These are phyloP conservation scores for Pogonocherus hispidulus DNA, from an alignment of 2,888 invertebrate genomes.

Conservation along the genomic window DNA sequence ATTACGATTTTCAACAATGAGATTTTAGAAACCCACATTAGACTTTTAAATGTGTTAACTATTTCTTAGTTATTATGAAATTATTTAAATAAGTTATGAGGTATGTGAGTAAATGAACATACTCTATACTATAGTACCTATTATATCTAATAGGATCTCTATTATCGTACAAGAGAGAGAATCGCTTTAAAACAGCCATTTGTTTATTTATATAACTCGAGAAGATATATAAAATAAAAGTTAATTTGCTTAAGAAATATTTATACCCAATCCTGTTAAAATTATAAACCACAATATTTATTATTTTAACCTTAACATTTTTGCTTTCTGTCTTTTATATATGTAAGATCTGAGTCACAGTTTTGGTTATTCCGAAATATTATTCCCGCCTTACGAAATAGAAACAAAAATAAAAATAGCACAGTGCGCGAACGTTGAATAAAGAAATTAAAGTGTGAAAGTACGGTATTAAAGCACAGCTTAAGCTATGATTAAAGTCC, in stretches of 20 bases:
- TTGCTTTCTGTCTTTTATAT: neutral
- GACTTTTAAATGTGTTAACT: neutral
- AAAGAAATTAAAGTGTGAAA: neutral
- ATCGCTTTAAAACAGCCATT: no score
- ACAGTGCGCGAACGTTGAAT: neutral
- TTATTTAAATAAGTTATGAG: no score
- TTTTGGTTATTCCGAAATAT: neutral
- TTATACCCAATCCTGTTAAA: slow-evolving; percentile 1
- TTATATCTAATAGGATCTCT: no score
- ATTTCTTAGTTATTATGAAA: no score
- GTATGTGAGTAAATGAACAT: no score
- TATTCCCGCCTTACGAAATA: neutral
- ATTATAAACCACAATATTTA: slow-evolving; percentile 16
- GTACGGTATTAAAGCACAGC: neutral
- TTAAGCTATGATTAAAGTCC: neutral
- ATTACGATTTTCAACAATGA: slow-evolving; percentile 30
- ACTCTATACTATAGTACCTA: no score
- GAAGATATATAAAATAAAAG: slow-evolving; percentile 3
- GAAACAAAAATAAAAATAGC: neutral
- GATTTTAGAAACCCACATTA: neutral
- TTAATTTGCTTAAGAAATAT: slow-evolving; percentile 20
- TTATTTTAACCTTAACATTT: slow-evolving; percentile 29
- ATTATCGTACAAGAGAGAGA: no score
- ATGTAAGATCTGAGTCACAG: slow-evolving; percentile 12
- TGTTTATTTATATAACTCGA: neutral